Evolutionary conservation across 1,140 invertebrate genomes (phyloP).

Genomic region (Wiebesia pumilae): DNA sequence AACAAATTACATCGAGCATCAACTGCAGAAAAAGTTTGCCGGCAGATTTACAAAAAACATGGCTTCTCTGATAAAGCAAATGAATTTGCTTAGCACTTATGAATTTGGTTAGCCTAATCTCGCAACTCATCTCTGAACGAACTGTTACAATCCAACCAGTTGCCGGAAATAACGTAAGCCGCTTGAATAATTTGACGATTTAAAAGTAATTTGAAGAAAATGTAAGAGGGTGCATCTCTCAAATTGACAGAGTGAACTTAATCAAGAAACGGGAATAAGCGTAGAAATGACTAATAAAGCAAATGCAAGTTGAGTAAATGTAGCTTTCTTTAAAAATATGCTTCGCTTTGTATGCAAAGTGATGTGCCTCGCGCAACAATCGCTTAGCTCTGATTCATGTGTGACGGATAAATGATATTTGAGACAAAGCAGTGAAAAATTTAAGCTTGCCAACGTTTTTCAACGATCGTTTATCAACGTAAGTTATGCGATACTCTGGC

Average conservation of each 20-base stretch:
- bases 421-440: slow-evolving; percentile 41
- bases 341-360: neutral
- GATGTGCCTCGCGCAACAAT: slow-evolving; percentile 9
- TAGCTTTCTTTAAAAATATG: neutral
- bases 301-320: neutral
- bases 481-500: slow-evolving; percentile 46
- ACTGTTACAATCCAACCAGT: neutral
- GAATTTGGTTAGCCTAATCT: neutral
- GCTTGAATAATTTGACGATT: neutral
- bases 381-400: slow-evolving; percentile 32
- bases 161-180: neutral
- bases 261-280: neutral
- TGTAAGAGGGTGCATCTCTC: neutral
- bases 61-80: neutral
- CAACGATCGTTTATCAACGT: slow-evolving; percentile 42
- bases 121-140: neutral
- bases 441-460: slow-evolving; percentile 26
- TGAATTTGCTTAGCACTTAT: neutral
- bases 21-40: neutral
- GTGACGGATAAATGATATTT: slow-evolving; percentile 39
- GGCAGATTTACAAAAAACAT: neutral
- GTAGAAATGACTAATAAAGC: neutral
- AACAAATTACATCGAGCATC: neutral
- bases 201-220: neutral
- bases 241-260: neutral